These are phyloP conservation scores for Romanogobio albipinnatus DNA, from an alignment of 2,113 vertebrate genomes.

Conservation along the genomic window DNA sequence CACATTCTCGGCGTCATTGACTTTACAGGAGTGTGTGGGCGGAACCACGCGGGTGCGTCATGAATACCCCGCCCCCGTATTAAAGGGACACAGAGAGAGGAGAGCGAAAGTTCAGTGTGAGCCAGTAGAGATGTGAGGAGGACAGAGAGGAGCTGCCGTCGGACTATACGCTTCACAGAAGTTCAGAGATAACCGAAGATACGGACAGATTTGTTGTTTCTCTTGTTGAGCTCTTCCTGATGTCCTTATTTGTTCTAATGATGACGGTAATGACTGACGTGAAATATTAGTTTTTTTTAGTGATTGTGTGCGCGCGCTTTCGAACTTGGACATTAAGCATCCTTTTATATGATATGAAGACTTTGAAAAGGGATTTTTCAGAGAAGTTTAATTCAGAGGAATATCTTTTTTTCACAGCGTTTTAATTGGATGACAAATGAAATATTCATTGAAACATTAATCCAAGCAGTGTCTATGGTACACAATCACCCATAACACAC, in stretches of 20 bases:
- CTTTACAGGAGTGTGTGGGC: conserved; percentile 7
- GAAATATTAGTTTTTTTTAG: background rate
- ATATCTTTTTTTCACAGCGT: background rate
- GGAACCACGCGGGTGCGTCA: background rate
- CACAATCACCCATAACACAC: background rate
- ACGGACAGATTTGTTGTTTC: background rate
- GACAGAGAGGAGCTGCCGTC: background rate
- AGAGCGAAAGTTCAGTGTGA: conserved; percentile 56
- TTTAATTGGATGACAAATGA: background rate
- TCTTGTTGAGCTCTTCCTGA: background rate
- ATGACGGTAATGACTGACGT: background rate
- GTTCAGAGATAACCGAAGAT: conserved; percentile 13
- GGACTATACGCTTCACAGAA: background rate
- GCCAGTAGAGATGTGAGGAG: conserved; percentile 26
- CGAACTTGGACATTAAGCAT: conserved; percentile 10
- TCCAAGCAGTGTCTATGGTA: conserved; percentile 11
- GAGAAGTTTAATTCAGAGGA: background rate
- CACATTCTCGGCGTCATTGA: background rate
- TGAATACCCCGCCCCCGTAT: conserved; percentile 43
- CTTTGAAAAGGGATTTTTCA: background rate
- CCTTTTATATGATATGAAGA: conserved; percentile 12
- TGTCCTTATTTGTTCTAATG: conserved; percentile 3
- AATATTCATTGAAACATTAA: background rate
- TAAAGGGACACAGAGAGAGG: conserved; percentile 38
- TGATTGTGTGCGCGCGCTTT: conserved; percentile 29